Evolutionary conservation across 2,113 vertebrate species (phyloP), one percentile per base, ranked within the genome.

Genomic region (Amphiprion ocellaris): DNA sequence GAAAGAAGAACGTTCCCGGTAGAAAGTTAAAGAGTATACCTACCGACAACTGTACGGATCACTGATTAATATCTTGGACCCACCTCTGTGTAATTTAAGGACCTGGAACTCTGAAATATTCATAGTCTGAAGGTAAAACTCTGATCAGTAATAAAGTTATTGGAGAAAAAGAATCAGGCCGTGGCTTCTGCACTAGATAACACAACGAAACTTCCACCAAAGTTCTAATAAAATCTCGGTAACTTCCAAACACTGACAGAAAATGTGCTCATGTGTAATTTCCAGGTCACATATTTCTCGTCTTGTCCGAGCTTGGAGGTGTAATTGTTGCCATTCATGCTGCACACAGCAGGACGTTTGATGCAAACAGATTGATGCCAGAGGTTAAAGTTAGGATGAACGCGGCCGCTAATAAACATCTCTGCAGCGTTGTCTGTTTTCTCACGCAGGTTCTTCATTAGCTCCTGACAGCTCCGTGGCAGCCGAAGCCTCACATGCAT

Each of bases 371-470:
- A 72, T 68, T 58, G 81, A 79, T 61, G 77, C 55, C 85, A 77
- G 68, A 87, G 79, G 85, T 87, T 44, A 49, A 61, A 19, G 33
- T 53, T 59, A 39, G 62, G 44, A 66, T 61, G 19, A 60, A 12
- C 53, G 28, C 65, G 16, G 39, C 52, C 9, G 5, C 65, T 39
- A 53, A 87, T 71, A 61, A 77, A 68, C 56, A 58, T 14, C 6
- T 17, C 58, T 9, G 5, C 59, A 16, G 21, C 65, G 37, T 39
- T 59, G 60, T 61, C 46, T 60, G 59, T 59, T 63, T 60, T 23
- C 74, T 77, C 66, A 58, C 7, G 5, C 63, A 62, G 83, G 30
- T 54, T 87, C 77, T 87, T 87, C 79, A 87, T 88, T 83, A 89
- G 77, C 71, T 78, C 47, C 41, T 74, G 80, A 67, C 65, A 52